Evolutionary conservation across 1,140 invertebrate species (phyloP), one percentile per base, ranked within the genome.

Genomic region (Cherax destructor): DNA sequence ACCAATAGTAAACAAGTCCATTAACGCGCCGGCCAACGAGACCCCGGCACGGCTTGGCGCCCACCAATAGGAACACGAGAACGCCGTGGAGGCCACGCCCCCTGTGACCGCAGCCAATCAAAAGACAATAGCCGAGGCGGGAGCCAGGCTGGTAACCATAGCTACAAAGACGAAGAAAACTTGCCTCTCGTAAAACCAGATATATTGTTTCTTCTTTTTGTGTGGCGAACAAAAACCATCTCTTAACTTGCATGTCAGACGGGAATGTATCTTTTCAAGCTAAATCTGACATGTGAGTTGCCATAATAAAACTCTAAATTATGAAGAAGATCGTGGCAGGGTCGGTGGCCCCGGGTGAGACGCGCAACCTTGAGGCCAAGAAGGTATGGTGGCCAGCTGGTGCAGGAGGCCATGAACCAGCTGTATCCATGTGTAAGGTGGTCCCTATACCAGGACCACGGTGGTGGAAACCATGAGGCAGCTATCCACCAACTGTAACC

Each of bases 131-230:
- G 86, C 77, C 24, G 74, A 49, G 24, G 86, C 74, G 13, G 30
- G 86, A 21, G 59, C 56, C 56, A 83, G 81, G 56, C 85, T 79
- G 72, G 86, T 88, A 88, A 88, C 86, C 86, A 88, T 88, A 88
- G 86, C 77, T 88, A 88, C 86, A 88, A 88, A 88, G 86, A 78
- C 86, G 61, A 88, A 88, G 86, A 88, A 88, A 88, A 87, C 78
- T 88, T 65, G 86, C 77, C 56, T 88, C 86, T 88, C 86, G 78
- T 88, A 88, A 88, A 88, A 88, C 86, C 78, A 88, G 78, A 88
- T 88, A 88, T 88, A 88, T 88, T 88, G 86, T 88, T 88, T 88
- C 86, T 88, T 81, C 86, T 80, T 88, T 77, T 87, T 87, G 72
- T 88, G 83, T 49, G 83, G 65, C 11, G 30, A 84, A 84, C 83